Base-by-base conservation (phyloP, 2,113 vertebrate genomes). In the Syrrhaptes paradoxus region DNA sequence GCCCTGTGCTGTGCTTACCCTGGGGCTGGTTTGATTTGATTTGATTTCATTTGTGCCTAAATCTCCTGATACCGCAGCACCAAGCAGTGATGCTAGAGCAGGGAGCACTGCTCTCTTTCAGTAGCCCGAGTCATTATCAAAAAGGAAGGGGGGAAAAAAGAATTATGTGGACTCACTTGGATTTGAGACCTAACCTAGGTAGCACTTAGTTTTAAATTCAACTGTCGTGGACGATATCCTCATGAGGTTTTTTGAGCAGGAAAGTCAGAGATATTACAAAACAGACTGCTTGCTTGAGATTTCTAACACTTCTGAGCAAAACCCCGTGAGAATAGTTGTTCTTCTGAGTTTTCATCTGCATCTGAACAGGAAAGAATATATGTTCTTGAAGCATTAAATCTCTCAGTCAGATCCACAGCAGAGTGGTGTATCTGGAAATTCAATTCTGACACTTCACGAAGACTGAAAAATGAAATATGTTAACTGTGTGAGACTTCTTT, bases 231-330 rank as follows among this genome's bases (percentile, higher is more conserved):
- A 91, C 88, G 89, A 75, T 43, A 78, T 63, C 32, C 77, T 91
- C 81, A 22, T 55, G 83, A 87, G 91, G 85, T 45, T 82, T 41
- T 94, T 94, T 74, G 77, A 91, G 61, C 66, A 75, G 31, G 12
- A 68, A 76, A 85, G 36, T 49, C 61, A 46, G 73, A 75, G 43
- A 36, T 70, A 87, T 46, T 91, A 92, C 87, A 94, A 91, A 95
- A 89, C 0, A 4, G 61, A 73, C 61, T 75, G 65, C 67, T 92
- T 92, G 46, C 57, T 82, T 82, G 75, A 82, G 81, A 79, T 82
- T 93, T 91, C 77, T 75, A 79, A 41, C n/a, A 49, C 20, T 89
- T 92, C 66, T 77, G 57, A 21, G 57, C 4, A 94, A 89, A 95
- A 78, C 68, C 94, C 45, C 77, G 31, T 41, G 80, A 45, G 89